Conservation (phyloP, 2,888 invertebrate genomes). For the Drosophila gaucha region DNA sequence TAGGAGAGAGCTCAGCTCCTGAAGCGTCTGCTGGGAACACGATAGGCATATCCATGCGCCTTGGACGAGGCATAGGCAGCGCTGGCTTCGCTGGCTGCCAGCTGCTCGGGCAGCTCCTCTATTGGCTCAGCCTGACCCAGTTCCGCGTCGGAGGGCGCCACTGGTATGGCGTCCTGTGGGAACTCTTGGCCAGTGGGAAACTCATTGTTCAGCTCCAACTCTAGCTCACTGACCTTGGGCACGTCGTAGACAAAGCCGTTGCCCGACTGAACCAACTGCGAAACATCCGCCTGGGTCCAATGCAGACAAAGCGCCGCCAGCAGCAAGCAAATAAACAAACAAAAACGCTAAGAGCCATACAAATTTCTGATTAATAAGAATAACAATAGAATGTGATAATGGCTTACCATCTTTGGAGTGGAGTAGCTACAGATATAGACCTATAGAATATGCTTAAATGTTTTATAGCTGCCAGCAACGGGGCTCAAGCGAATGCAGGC, state of each 20-base stretch:
- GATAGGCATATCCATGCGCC: slow-evolving; percentile 66
- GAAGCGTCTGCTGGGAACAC: slow-evolving; percentile 58
- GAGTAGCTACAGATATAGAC: slow-evolving; percentile 26
- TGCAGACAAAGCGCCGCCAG: slow-evolving; percentile 41
- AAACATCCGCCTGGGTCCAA: slow-evolving; percentile 59
- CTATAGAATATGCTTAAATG: slow-evolving; percentile 11
- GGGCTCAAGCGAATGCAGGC: slow-evolving; percentile 70
- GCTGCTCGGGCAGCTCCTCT: slow-evolving; percentile 27
- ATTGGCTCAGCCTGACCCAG: slow-evolving; percentile 48
- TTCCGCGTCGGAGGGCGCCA: slow-evolving; percentile 70
- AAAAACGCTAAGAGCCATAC: slow-evolving; percentile 39
- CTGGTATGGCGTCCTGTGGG: slow-evolving; percentile 70
- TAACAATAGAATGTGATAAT: not conserved
- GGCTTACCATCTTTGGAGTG: slow-evolving; percentile 57
- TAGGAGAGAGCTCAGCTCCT: slow-evolving; percentile 42
- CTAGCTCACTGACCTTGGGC: slow-evolving; percentile 64
- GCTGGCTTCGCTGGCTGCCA: slow-evolving; percentile 29
- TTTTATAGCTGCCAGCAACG: slow-evolving; percentile 62
- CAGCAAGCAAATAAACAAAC: slow-evolving; percentile 41
- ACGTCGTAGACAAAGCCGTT: slow-evolving; percentile 79
- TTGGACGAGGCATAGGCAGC: slow-evolving; percentile 41
- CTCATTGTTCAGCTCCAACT: slow-evolving; percentile 71
- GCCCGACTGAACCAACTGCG: slow-evolving; percentile 72
- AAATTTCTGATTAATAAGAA: not conserved
- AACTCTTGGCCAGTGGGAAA: slow-evolving; percentile 73